Percentiles rank a stretch among this genome's conserved stretches.
These are phyloP conservation scores for Nymphicus hollandicus DNA, from an alignment of 2,113 vertebrate genomes.

Conservation along the genomic window DNA sequence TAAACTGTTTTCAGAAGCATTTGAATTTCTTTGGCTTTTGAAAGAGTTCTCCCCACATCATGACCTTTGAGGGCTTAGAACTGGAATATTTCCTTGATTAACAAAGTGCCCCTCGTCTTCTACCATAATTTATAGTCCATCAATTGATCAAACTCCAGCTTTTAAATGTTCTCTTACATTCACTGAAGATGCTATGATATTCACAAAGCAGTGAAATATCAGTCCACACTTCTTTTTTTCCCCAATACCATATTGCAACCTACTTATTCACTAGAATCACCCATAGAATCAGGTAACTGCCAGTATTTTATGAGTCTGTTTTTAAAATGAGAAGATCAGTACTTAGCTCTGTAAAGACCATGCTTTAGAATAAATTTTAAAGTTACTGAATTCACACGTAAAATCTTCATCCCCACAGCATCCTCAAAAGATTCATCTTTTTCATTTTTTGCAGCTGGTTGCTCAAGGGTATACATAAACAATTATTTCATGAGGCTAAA, in stretches of 20 bases:
- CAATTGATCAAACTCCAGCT: not conserved
- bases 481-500: not conserved
- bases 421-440: not conserved
- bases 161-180: not conserved
- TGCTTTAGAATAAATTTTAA: not conserved
- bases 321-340: not conserved
- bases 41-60: not conserved
- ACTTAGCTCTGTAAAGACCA: not conserved
- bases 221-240: not conserved
- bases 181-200: not conserved
- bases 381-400: not conserved
- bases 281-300: not conserved
- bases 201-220: not conserved
- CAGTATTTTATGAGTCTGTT: not conserved
- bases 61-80: not conserved
- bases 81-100: not conserved
- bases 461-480: not conserved
- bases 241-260: not conserved
- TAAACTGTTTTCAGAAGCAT: not conserved
- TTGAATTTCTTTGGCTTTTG: not conserved
- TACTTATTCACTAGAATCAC: not conserved
- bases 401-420: not conserved
- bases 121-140: not conserved
- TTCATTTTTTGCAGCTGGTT: not conserved
- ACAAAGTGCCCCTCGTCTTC: not conserved